Evolutionary conservation across 1,140 invertebrate species (phyloP), one percentile per base, ranked within the genome.

Genomic region (Polyergus mexicanus): DNA sequence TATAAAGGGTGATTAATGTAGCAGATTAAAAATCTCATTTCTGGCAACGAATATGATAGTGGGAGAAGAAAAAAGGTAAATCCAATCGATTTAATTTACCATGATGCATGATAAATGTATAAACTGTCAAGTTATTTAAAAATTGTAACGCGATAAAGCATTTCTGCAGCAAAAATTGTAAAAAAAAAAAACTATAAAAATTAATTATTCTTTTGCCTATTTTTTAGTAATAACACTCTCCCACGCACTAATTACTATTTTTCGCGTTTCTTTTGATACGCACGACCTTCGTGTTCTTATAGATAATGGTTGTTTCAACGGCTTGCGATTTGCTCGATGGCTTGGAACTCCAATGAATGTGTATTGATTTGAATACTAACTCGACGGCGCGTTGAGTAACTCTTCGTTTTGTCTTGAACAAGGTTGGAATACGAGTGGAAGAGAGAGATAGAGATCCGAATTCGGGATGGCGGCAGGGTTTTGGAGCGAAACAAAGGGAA

Each of bases 361-460:
- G 41, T 90, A 90, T 91, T 89, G 85, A 89, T 88, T 90, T 85
- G 85, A 89, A 91, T 90, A 69, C 84, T 88, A 86, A 90, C 75
- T 80, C 68, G 51, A 62, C 25, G 13, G 11, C 3, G 13, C 60
- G 60, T 28, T 16, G 11, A 63, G 63, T 81, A 32, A 35, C 35
- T 38, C 80, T 69, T 60, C 35, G 58, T 84, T 84, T 81, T 86
- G 65, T 90, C 72, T 86, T 72, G 41, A 76, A 35, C 80, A 44
- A 68, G 44, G 44, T 58, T 35, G 25, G 25, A 38, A 63, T 83
- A 16, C 35, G 51, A 32, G 32, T 5, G 16, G 13, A 11, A 16
- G 16, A 25, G 28, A 16, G 25, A 28, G 28, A 81, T 72, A 65
- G 77, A 51, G 10, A 25, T 28, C 16, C 13, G n/a, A 41, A 76